Percentiles rank a stretch among this genome's conserved stretches.
Conservation (phyloP, 2,888 invertebrate genomes). For the Tortricodes alternella region DNA sequence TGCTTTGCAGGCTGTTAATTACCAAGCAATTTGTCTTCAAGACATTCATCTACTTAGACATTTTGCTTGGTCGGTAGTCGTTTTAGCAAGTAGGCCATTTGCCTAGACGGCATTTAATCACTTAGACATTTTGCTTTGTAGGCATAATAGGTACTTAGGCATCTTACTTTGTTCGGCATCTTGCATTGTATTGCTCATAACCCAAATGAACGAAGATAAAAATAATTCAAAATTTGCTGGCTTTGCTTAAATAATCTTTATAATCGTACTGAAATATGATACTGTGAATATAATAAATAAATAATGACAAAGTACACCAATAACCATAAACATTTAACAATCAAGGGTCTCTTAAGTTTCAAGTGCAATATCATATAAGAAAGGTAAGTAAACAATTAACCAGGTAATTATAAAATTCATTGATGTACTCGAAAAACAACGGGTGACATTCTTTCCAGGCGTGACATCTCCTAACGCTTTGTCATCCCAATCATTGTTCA, state of each 20-base stretch:
- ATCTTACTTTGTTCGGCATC: too few relatives aligned
- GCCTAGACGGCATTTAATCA: too few relatives aligned
- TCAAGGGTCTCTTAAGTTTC: background rate
- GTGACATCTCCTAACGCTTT: constrained; percentile 32
- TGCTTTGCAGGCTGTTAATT: too few relatives aligned
- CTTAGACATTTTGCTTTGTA: too few relatives aligned
- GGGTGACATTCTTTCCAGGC: constrained; percentile 21
- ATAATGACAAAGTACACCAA: background rate
- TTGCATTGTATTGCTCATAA: too few relatives aligned
- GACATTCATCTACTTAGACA: too few relatives aligned
- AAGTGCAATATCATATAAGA: background rate
- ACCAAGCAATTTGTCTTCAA: too few relatives aligned
- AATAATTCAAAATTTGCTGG: too few relatives aligned
- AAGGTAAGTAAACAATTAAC: constrained; percentile 6
- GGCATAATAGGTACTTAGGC: too few relatives aligned
- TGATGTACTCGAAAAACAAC: constrained; percentile 19
- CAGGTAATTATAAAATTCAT: constrained; percentile 16
- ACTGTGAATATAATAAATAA: background rate
- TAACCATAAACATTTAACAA: background rate
- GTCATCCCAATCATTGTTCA: constrained; percentile 50
- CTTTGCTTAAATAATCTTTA: background rate
- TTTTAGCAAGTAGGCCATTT: too few relatives aligned
- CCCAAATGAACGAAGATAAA: too few relatives aligned
- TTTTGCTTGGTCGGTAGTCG: too few relatives aligned
- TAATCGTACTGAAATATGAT: background rate